Conservation (phyloP, 2,113 vertebrate species). For the Indicator maculatus region DNA sequence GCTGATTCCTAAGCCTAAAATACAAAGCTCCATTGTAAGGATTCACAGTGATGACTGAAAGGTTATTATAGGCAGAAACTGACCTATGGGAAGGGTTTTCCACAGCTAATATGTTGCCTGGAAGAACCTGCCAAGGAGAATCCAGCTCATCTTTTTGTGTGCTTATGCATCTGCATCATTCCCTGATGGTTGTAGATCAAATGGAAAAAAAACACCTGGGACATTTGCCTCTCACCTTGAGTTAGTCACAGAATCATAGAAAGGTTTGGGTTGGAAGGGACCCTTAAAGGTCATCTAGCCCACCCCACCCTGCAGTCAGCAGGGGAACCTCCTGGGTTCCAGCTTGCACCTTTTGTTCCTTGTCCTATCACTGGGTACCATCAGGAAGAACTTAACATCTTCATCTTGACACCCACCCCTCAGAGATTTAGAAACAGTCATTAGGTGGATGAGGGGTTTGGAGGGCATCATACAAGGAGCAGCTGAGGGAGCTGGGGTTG, state of each 20-base stretch:
- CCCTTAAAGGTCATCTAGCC: too few species aligned
- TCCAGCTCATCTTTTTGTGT: rapidly evolving
- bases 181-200: neutral
- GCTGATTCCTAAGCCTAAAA: neutral
- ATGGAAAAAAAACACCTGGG: neutral
- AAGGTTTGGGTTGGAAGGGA: too few species aligned
- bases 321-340: too few species aligned
- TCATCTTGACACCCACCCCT: too few species aligned
- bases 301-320: too few species aligned
- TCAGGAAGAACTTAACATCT: too few species aligned
- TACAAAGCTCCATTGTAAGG: neutral
- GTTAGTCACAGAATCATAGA: neutral
- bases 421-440: too few species aligned
- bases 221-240: neutral
- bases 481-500: too few species aligned
- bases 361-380: too few species aligned
- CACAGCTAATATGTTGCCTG: neutral
- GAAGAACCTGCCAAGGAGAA: neutral
- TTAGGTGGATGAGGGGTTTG: too few species aligned
- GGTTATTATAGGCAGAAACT: neutral
- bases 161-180: neutral
- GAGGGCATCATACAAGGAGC: too few species aligned
- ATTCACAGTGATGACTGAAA: neutral
- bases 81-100: neutral
- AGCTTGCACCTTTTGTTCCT: too few species aligned